phyloP scores from a whole-genome alignment of 2,113 vertebrate species.

The Leuciscus idus region DNA sequence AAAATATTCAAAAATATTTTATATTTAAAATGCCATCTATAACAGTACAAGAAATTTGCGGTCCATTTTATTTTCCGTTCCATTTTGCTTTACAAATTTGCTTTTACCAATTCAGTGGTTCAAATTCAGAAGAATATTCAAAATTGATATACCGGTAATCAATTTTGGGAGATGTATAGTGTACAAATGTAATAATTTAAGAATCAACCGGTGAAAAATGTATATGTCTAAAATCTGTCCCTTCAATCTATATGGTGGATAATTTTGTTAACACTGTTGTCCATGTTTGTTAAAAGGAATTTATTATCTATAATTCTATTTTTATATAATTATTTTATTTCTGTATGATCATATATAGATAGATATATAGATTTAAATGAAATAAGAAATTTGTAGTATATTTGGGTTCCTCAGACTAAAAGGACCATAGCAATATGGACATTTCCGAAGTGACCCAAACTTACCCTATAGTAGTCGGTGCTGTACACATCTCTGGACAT shows the following conservation, averaged over 20 bases:
- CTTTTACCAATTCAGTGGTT: too few relatives aligned
- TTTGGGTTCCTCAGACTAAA: not conserved
- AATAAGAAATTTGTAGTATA: not conserved
- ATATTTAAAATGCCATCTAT: too few relatives aligned
- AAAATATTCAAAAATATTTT: too few relatives aligned
- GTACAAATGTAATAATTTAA: not conserved
- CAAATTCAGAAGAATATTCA: too few relatives aligned
- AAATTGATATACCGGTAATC: too few relatives aligned
- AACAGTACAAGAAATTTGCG: too few relatives aligned
- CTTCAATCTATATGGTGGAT: not conserved
- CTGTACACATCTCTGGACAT: conserved; percentile 99
- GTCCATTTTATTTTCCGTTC: too few relatives aligned
- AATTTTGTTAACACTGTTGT: not conserved
- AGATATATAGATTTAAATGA: not conserved
- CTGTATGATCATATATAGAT: not conserved
- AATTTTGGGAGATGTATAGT: not conserved
- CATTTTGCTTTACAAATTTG: too few relatives aligned
- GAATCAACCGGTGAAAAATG: not conserved
- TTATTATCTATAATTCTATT: not conserved
- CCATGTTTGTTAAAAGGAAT: not conserved
- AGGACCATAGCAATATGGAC: not conserved
- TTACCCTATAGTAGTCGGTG: conserved; percentile 98
- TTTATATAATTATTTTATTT: not conserved
- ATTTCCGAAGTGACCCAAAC: conserved; percentile 58
- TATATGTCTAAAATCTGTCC: not conserved